Evolutionary conservation across 1,140 invertebrate genomes (phyloP), one percentile per base, ranked within the genome.

Genomic region (Akabosia matsudoensis): DNA sequence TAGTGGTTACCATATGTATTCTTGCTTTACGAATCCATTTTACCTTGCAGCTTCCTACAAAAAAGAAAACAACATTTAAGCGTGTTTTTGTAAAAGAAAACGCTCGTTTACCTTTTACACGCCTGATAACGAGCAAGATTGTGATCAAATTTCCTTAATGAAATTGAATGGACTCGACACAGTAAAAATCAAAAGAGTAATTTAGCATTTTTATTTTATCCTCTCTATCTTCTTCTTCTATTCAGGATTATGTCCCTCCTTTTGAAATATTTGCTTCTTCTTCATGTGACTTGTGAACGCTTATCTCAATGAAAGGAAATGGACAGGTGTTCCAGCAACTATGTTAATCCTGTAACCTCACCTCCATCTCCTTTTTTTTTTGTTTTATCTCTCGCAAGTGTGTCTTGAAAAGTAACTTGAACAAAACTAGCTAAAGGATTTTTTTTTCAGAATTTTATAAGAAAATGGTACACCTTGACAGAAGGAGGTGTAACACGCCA

Each of bases 401-500:
- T n/a, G n/a, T n/a, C n/a, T n/a, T n/a, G n/a, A n/a, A n/a, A n/a
- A n/a, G n/a, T n/a, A n/a, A n/a, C n/a, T n/a, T n/a, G n/a, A n/a
- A n/a, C n/a, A n/a, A n/a, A n/a, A n/a, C n/a, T n/a, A n/a, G n/a
- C n/a, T 22, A 45, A 18, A 18, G 14, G 4, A 56, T 56, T 4
- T 56, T 4, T 3, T 13, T 56, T 56, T 56, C 54, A 30, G 10
- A 28, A 28, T 30, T 28, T 67, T 2, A 67, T 10, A 13, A 67
- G 10, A 31, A 67, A 67, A 67, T 67, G 61, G 61, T 67, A 31
- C 3, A 67, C 28, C 61, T 30, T 67, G 61, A 67, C 61, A 67
- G 61, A 67, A 67, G 61, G 61, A 67, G 61, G 61, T 67, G 61
- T 67, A 67, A 67, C 61, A 67, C 61, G 28, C 61, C 61, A 67